These are phyloP conservation scores for Regulus satrapa DNA, from an alignment of 2,113 vertebrate species.

Conservation along the genomic window DNA sequence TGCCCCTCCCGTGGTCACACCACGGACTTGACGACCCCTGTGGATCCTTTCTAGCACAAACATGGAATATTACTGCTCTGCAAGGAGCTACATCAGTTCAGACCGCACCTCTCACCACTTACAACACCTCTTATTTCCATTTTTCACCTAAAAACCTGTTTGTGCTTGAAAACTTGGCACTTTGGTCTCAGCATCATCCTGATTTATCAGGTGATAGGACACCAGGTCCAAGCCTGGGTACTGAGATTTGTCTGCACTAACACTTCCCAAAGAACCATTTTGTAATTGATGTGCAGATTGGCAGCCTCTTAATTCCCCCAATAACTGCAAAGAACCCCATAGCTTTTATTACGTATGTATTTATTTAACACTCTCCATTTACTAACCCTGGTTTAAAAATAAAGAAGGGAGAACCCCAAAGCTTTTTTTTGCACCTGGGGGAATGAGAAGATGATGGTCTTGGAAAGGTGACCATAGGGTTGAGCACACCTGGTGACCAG, in stretches of 20 bases:
- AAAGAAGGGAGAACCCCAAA: not conserved
- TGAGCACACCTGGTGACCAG: not conserved
- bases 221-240: not conserved
- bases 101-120: not conserved
- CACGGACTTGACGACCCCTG: not conserved
- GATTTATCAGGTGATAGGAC: not conserved
- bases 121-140: conserved; percentile 18
- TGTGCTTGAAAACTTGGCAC: conserved; percentile 13
- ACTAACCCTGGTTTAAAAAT: conserved; percentile 49
- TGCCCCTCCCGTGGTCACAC: not conserved
- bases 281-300: conserved; percentile 3
- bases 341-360: not conserved
- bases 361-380: conserved; percentile 14
- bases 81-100: not conserved
- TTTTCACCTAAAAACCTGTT: conserved; percentile 5
- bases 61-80: not conserved
- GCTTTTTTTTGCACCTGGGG: not conserved
- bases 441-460: conserved; percentile 40
- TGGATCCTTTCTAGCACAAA: not conserved
- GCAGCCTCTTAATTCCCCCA: conserved; percentile 30
- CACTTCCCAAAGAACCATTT: not conserved
- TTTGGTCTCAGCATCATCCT: not conserved
- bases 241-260: conserved; percentile 19
- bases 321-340: not conserved
- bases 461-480: conserved; percentile 16